phyloP scores from a whole-genome alignment of 2,797 vertebrate genomes.

The Eutrigla gurnardus region DNA sequence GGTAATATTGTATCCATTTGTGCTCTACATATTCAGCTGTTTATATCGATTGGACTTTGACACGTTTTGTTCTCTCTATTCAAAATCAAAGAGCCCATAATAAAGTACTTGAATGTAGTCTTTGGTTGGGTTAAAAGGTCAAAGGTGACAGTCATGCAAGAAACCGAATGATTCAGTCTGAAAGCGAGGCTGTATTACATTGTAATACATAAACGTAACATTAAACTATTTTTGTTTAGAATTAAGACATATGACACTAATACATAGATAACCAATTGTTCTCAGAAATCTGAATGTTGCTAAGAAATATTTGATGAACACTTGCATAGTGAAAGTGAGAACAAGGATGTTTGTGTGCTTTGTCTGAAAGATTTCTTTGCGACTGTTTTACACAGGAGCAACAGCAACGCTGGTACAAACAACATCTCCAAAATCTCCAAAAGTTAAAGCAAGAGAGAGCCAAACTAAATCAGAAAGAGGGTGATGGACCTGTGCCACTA shows the following conservation, averaged over 20 bases:
- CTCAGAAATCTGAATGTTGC: neutral
- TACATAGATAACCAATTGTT: neutral
- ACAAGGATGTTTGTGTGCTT: neutral
- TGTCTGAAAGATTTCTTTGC: slow-evolving; percentile 15
- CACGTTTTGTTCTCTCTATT: neutral
- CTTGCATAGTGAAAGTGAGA: neutral
- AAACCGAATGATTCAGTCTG: neutral
- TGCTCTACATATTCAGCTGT: neutral
- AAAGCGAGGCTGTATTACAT: neutral
- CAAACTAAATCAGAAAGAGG: slow-evolving; percentile 82
- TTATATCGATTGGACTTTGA: neutral
- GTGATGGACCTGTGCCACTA: slow-evolving; percentile 14
- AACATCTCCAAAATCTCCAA: slow-evolving; percentile 93
- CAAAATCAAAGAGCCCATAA: neutral
- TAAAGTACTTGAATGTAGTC: neutral
- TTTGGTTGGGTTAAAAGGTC: neutral
- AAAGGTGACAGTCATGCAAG: neutral
- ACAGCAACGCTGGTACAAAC: slow-evolving; percentile 97
- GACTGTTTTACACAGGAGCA: slow-evolving; percentile 85
- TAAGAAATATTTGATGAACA: no score
- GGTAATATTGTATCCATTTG: slow-evolving; percentile 59
- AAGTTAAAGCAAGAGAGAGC: slow-evolving; percentile 85
- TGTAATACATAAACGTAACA: neutral
- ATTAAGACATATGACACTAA: neutral
- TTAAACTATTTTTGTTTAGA: neutral